Evolutionary conservation across 2,113 vertebrate species (phyloP).

Genomic region (Cyprichromis sp.): DNA sequence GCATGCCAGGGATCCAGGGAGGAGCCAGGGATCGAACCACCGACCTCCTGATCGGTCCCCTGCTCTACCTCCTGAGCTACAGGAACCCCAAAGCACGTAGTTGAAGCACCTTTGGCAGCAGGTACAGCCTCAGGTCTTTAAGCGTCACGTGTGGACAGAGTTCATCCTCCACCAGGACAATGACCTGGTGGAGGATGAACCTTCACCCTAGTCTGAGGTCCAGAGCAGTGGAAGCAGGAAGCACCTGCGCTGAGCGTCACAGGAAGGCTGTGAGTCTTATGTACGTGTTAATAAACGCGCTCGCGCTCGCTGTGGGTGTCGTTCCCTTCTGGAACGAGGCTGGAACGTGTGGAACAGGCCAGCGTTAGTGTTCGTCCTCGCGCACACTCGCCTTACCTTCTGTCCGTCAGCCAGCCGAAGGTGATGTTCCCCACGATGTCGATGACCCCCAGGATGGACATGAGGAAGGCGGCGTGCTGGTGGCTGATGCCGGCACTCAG

Average conservation of each 20-base stretch:
- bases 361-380: not conserved
- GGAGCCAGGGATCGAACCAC: not conserved
- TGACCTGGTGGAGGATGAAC: not conserved
- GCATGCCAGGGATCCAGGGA: no score
- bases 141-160: not conserved
- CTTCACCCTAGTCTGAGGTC: not conserved
- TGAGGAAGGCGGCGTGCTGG: conserved; percentile 87
- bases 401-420: conserved; percentile 92
- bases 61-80: not conserved
- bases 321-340: not conserved
- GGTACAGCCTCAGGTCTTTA: not conserved
- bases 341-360: not conserved
- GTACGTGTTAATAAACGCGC: not conserved
- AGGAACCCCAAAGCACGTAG: not conserved
- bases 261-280: not conserved
- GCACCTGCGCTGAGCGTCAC: not conserved
- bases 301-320: not conserved
- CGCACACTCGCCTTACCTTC: conserved; percentile 22
- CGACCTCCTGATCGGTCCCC: not conserved
- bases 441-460: conserved; percentile 89
- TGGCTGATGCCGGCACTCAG: conserved; percentile 78
- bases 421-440: conserved; percentile 90
- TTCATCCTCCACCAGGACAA: not conserved
- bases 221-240: not conserved
- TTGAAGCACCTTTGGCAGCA: not conserved